Conservation (phyloP, 2,888 invertebrate genomes). For the Emesis castigata region DNA sequence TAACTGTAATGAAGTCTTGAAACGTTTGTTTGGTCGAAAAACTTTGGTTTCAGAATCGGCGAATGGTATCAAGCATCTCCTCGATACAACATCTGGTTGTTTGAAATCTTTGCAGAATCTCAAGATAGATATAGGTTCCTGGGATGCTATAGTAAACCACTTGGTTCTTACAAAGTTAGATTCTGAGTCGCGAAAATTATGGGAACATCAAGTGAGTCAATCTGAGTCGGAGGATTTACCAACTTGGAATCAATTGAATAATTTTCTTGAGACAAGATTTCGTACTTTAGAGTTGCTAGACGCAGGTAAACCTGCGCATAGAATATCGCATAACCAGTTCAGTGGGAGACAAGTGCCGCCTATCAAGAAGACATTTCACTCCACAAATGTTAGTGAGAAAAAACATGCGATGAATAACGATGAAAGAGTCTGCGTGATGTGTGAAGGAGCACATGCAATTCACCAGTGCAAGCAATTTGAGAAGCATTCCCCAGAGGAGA, state of each 20-base stretch:
- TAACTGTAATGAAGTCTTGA: not conserved
- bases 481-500: not conserved
- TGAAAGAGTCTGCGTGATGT: not conserved
- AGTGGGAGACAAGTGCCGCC: too few relatives aligned
- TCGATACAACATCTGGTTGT: too few relatives aligned
- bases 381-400: too few relatives aligned
- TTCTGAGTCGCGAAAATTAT: not conserved
- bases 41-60: too few relatives aligned
- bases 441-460: not conserved
- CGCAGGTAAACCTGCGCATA: not conserved
- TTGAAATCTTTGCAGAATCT: too few relatives aligned
- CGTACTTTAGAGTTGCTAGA: not conserved
- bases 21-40: not conserved
- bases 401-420: too few relatives aligned
- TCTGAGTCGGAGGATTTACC: not conserved
- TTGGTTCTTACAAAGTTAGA: not conserved
- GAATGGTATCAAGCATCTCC: too few relatives aligned
- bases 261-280: not conserved
- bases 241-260: not conserved
- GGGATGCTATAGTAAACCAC: not conserved
- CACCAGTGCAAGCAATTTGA: not conserved
- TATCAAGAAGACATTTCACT: too few relatives aligned
- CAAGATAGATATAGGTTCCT: not conserved
- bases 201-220: not conserved
- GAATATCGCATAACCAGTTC: too few relatives aligned